These are phyloP conservation scores for Ptilonorhynchus violaceus DNA, from an alignment of 2,113 vertebrate genomes.

Conservation along the genomic window DNA sequence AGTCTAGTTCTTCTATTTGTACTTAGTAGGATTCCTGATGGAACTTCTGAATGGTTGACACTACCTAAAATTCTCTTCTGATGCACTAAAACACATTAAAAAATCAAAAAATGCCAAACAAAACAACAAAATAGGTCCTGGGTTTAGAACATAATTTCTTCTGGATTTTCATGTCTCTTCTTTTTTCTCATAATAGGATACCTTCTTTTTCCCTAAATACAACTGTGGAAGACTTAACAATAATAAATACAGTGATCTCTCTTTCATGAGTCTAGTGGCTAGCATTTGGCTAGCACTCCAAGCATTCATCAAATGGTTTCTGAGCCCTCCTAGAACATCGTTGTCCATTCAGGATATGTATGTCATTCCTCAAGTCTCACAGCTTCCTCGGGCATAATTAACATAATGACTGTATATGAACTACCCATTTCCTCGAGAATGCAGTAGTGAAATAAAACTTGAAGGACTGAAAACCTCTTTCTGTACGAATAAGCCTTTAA, in stretches of 20 bases:
- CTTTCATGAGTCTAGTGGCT: neutral
- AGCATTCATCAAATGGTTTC: neutral
- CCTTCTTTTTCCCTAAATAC: neutral
- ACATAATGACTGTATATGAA: neutral
- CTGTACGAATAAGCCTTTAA: neutral
- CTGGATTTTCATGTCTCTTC: neutral
- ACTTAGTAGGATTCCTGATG: neutral
- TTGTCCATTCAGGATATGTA: neutral
- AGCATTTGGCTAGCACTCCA: neutral
- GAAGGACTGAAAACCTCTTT: neutral
- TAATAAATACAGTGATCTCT: neutral
- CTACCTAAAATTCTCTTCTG: neutral
- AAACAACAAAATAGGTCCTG: neutral
- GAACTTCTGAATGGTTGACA: neutral
- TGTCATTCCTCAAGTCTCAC: neutral
- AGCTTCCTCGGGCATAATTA: neutral
- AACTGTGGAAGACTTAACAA: neutral
- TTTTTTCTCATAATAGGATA: neutral
- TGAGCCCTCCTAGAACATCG: neutral
- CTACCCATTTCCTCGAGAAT: neutral
- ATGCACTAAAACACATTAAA: neutral
- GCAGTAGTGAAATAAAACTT: neutral
- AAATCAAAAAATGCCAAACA: accelerated
- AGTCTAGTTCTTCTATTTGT: neutral
- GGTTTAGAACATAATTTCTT: neutral